These are phyloP conservation scores for Sebastes itinus DNA, from an alignment of 2,797 vertebrate species.

Conservation along the genomic window DNA sequence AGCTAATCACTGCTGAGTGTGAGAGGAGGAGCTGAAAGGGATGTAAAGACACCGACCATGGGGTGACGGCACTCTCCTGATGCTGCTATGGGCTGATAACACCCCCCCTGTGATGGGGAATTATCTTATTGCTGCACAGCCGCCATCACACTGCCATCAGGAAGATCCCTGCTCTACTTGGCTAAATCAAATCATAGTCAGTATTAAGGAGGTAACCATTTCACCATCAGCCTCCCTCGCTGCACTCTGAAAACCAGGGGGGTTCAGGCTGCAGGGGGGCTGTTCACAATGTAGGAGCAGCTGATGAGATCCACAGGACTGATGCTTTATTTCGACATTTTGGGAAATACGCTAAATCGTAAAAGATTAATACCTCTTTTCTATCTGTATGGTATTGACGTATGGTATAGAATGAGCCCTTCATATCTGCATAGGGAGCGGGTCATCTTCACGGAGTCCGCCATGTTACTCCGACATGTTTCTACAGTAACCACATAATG, in stretches of 20 bases:
- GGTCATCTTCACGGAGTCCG: too few species aligned
- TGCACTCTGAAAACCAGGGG: background rate
- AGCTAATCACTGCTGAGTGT: conserved; percentile 54
- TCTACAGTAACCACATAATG: too few species aligned
- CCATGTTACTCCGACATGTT: too few species aligned
- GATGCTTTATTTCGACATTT: background rate
- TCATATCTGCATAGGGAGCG: accelerated
- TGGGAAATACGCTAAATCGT: background rate
- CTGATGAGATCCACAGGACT: background rate
- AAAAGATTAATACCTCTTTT: background rate
- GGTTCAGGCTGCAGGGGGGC: background rate
- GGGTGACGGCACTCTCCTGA: conserved; percentile 8
- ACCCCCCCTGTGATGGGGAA: conserved; percentile 56
- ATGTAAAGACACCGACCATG: conserved; percentile 40
- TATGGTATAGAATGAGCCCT: too few species aligned
- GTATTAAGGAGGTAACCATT: conserved; percentile 45
- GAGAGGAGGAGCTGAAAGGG: conserved; percentile 36
- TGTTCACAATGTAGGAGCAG: background rate
- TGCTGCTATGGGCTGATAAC: conserved; percentile 59
- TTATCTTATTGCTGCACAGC: conserved; percentile 56
- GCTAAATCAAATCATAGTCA: conserved; percentile 57
- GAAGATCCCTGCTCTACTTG: conserved; percentile 45
- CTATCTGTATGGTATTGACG: background rate
- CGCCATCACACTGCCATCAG: conserved; percentile 37
- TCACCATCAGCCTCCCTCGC: conserved; percentile 17